Evolutionary conservation across 30 jellyfish, hydroid and myxozoan genomes (phyloP).

Genomic region (Cassiopea xamachana): DNA sequence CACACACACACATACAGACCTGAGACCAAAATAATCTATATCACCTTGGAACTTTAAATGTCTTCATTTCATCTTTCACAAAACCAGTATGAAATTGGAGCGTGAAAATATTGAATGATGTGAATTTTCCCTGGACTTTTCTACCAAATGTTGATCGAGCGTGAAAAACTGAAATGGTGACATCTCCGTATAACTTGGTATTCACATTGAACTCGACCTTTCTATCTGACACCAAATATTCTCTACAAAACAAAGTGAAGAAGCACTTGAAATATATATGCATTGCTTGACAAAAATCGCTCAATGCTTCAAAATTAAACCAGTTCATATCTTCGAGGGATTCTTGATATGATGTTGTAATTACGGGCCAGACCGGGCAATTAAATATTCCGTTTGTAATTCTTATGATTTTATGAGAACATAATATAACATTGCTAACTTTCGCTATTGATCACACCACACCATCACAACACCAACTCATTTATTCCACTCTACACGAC

Average conservation of each 20-base stretch:
- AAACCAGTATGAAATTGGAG: conserved; percentile 93
- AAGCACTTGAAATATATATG: not conserved
- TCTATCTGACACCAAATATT: conserved; percentile 66
- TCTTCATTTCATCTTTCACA: conserved; percentile 39
- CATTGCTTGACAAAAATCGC: too few relatives aligned
- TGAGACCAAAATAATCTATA: not conserved
- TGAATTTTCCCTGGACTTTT: conserved; percentile 91
- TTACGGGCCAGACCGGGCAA: too few relatives aligned
- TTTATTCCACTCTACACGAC: too few relatives aligned
- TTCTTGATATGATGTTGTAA: too few relatives aligned
- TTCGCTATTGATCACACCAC: too few relatives aligned
- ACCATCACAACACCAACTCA: too few relatives aligned
- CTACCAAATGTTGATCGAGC: conserved; percentile 96
- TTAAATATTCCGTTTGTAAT: too few relatives aligned
- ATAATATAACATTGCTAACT: too few relatives aligned
- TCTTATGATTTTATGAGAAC: too few relatives aligned
- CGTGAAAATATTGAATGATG: conserved; percentile 74
- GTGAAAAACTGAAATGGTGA: conserved; percentile 76
- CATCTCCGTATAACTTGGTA: conserved; percentile 77
- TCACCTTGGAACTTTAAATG: conserved; percentile 58
- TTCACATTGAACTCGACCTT: conserved; percentile 72
- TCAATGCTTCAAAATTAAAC: too few relatives aligned
- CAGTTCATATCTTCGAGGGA: too few relatives aligned
- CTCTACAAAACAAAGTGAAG: conserved; percentile 46
- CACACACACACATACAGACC: not conserved